Conservation (phyloP, 2,888 invertebrate species). For the Anoplius nigerrimus region DNA sequence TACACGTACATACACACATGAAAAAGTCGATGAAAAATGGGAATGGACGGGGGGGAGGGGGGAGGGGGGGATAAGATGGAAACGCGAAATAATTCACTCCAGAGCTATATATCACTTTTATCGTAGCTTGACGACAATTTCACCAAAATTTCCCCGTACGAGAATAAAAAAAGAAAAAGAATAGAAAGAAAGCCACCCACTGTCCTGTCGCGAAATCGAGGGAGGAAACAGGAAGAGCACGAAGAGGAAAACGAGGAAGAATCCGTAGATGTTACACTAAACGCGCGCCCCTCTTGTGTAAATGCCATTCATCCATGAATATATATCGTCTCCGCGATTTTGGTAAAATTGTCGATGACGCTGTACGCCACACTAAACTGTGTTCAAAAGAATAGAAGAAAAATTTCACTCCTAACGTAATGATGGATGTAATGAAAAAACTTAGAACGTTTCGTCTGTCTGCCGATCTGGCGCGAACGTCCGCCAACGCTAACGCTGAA, state of each 20-base stretch:
- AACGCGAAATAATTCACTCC: constrained; percentile 65
- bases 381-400: constrained; percentile 69
- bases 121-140: constrained; percentile 68
- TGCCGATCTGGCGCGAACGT: constrained; percentile 64
- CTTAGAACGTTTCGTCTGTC: constrained; percentile 62
- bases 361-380: constrained; percentile 73
- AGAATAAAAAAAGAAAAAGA: constrained; percentile 32
- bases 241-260: not conserved
- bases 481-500: constrained; percentile 28
- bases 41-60: no score
- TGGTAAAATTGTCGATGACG: constrained; percentile 67
- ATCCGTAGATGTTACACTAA: constrained; percentile 11
- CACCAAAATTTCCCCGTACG: constrained; percentile 51
- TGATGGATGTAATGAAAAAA: constrained; percentile 51
- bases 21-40: no score
- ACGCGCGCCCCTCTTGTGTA: constrained; percentile 41
- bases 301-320: constrained; percentile 26
- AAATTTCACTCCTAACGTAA: constrained; percentile 61
- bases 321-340: constrained; percentile 38
- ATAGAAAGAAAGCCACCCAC: not conserved
- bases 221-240: no score
- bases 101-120: constrained; percentile 68
- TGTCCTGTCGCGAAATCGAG: no score
- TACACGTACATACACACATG: no score
- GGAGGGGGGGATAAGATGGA: no score